phyloP scores from a whole-genome alignment of 2,888 invertebrate species.

The Agrochola macilenta region DNA sequence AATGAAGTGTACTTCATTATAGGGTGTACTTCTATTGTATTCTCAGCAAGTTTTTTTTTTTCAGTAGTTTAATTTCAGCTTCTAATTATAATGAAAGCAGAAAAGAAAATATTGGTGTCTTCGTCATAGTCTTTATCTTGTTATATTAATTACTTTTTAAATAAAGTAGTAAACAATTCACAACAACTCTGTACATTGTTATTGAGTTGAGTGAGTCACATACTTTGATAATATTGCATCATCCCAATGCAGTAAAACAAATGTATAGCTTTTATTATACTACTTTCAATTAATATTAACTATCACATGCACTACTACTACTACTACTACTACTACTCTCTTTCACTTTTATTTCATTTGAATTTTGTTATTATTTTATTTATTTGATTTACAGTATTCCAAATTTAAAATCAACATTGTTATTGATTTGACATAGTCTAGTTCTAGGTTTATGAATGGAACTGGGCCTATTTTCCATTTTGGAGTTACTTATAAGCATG shows the following conservation, averaged over 20 bases:
- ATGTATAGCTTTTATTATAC: not conserved
- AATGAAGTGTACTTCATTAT: too few relatives aligned
- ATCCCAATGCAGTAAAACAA: constrained; percentile 9
- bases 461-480: not conserved
- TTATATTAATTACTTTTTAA: not conserved
- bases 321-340: not conserved
- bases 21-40: not conserved
- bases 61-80: too few relatives aligned
- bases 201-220: constrained; percentile 20
- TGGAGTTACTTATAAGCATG: not conserved
- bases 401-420: not conserved
- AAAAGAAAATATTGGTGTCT: not conserved
- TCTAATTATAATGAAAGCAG: not conserved
- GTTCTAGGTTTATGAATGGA: constrained; percentile 14
- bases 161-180: not conserved
- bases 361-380: not conserved
- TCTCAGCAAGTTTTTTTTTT: not conserved
- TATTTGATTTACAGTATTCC: not conserved
- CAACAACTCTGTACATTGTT: not conserved
- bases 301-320: not conserved
- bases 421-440: not conserved
- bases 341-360: not conserved
- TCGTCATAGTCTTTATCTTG: not conserved
- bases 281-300: not conserved
- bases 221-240: constrained; percentile 33